These are phyloP conservation scores for Venturia canescens DNA, from an alignment of 1,140 invertebrate genomes.

Conservation along the genomic window DNA sequence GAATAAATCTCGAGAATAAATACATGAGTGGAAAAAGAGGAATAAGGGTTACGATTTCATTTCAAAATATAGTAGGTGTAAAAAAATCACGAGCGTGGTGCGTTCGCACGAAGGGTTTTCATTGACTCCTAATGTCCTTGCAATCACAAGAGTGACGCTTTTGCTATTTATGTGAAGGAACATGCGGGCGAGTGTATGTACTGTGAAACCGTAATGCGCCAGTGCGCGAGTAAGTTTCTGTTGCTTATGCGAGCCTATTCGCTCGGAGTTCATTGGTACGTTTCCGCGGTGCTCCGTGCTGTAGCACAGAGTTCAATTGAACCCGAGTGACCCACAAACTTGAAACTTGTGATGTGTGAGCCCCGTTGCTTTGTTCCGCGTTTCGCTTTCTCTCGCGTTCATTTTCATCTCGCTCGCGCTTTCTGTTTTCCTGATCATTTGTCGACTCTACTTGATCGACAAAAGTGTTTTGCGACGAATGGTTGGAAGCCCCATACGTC, in stretches of 20 bases:
- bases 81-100: too few relatives aligned
- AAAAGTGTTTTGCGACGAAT: constrained; percentile 73
- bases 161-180: not conserved
- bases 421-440: constrained; percentile 63
- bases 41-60: too few relatives aligned
- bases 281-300: constrained; percentile 70
- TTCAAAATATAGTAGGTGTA: too few relatives aligned
- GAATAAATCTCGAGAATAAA: too few relatives aligned
- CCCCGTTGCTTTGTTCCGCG: not conserved
- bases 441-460: constrained; percentile 74
- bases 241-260: constrained; percentile 66
- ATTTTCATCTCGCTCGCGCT: constrained; percentile 42
- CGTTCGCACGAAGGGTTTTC: not conserved
- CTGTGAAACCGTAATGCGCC: not conserved
- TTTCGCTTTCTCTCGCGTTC: not conserved
- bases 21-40: too few relatives aligned
- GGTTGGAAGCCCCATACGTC: constrained; percentile 41
- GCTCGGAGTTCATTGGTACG: constrained; percentile 70
- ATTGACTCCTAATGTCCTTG: constrained; percentile 6
- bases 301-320: constrained; percentile 67
- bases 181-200: not conserved
- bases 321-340: constrained; percentile 68
- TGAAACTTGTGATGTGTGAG: constrained; percentile 61
- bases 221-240: constrained; percentile 45
- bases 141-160: not conserved